Evolutionary conservation across 2,113 vertebrate species (phyloP).

Genomic region (Aspiorhynchus laticeps): DNA sequence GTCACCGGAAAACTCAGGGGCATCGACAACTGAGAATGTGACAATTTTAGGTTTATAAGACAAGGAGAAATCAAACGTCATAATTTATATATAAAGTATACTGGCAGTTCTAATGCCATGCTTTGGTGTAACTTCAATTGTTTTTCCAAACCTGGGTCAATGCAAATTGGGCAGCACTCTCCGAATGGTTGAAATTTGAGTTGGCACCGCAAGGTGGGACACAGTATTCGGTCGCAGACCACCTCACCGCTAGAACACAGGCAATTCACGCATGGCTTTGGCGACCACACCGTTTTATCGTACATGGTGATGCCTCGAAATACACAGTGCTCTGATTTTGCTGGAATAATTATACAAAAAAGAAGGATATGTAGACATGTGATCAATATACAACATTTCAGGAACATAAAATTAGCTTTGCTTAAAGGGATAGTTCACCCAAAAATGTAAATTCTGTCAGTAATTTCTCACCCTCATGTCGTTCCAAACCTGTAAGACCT

Average conservation of each 20-base stretch:
- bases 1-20: conserved; percentile 82
- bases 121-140: neutral
- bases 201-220: conserved; percentile 74
- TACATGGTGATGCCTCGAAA: conserved; percentile 89
- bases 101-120: neutral
- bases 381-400: neutral
- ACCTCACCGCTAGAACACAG: conserved; percentile 84
- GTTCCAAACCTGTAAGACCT: no score
- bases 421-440: no score
- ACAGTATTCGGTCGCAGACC: conserved; percentile 83
- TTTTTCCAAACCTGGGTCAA: conserved; percentile 78
- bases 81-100: neutral
- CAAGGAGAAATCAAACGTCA: neutral
- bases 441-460: no score
- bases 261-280: conserved; percentile 87
- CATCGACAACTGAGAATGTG: conserved; percentile 67
- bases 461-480: neutral
- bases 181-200: conserved; percentile 74
- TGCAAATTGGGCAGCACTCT: conserved; percentile 90
- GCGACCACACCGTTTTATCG: conserved; percentile 88
- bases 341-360: conserved; percentile 65
- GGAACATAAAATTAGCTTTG: neutral
- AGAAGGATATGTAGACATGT: neutral
- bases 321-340: conserved; percentile 83
- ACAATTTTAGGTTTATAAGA: neutral